phyloP scores from a whole-genome alignment of 2,888 invertebrate genomes.

The Phalangium opilio region DNA sequence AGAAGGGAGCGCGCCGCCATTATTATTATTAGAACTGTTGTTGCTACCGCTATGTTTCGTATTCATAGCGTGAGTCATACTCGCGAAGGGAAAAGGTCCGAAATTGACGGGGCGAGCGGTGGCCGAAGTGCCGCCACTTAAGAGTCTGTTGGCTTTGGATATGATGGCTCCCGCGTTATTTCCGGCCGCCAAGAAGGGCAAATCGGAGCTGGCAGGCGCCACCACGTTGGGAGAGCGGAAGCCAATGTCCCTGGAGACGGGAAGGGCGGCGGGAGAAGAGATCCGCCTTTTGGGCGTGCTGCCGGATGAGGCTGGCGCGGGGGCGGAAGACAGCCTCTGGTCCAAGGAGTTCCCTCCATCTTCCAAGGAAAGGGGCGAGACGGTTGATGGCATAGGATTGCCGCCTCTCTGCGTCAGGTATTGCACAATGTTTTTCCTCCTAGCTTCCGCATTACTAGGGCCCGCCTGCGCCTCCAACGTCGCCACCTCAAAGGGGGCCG shows the following conservation, averaged over 20 bases:
- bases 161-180: slow-evolving; percentile 8
- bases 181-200: slow-evolving; percentile 29
- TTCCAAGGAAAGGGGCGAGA: too few relatives aligned
- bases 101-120: slow-evolving; percentile 35
- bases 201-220: slow-evolving; percentile 50
- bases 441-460: slow-evolving; percentile 28
- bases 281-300: not conserved
- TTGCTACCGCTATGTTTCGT: slow-evolving; percentile 45
- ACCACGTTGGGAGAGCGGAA: slow-evolving; percentile 45
- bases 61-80: slow-evolving; percentile 72
- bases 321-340: not conserved
- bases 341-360: too few relatives aligned
- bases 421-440: slow-evolving; percentile 30
- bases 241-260: slow-evolving; percentile 8
- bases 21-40: not conserved
- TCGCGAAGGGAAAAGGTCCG: slow-evolving; percentile 67
- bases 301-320: not conserved
- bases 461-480: slow-evolving; percentile 23
- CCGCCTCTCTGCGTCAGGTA: slow-evolving; percentile 29
- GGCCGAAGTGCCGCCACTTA: slow-evolving; percentile 25
- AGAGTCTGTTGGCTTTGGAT: slow-evolving; percentile 6
- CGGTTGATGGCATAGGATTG: slow-evolving; percentile 2
- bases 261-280: not conserved
- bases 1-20: slow-evolving; percentile 1
- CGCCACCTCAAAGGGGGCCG: slow-evolving; percentile 23